phyloP scores from a whole-genome alignment of 2,797 vertebrate species.

The Enteromius viviparus region DNA sequence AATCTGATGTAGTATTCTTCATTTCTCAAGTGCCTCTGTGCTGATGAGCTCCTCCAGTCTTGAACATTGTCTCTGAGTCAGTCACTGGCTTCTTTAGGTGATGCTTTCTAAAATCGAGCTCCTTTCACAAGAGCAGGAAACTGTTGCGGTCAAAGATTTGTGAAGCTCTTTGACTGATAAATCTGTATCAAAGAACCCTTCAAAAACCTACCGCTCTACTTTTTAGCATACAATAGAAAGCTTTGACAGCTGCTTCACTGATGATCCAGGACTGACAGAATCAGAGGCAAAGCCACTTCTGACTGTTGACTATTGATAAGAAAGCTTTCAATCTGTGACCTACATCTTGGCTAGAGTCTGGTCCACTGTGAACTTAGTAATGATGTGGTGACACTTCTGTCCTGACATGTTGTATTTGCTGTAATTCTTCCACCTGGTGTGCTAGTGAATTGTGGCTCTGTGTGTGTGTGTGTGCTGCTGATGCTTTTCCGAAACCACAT shows the following conservation, averaged over 20 bases:
- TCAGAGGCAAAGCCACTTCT: conserved; percentile 33
- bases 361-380: conserved; percentile 48
- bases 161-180: neutral
- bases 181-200: neutral
- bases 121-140: neutral
- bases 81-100: conserved; percentile 43
- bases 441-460: conserved; percentile 36
- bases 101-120: neutral
- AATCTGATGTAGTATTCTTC: conserved; percentile 77
- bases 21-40: conserved; percentile 90
- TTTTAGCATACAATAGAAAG: neutral
- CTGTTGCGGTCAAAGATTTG: neutral
- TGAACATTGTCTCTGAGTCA: conserved; percentile 34
- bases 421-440: conserved; percentile 30
- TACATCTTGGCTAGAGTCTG: conserved; percentile 19
- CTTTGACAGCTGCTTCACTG: neutral
- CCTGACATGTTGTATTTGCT: conserved; percentile 43
- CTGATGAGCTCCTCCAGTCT: conserved; percentile 65
- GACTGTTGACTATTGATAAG: conserved; percentile 33
- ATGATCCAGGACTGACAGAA: conserved; percentile 22
- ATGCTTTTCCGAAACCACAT: conserved; percentile 24
- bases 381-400: conserved; percentile 42
- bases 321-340: conserved; percentile 18
- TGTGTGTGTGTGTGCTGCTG: conserved; percentile 12
- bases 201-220: neutral